Evolutionary conservation across 2,113 vertebrate genomes (phyloP).

Genomic region (Centrocercus urophasianus): DNA sequence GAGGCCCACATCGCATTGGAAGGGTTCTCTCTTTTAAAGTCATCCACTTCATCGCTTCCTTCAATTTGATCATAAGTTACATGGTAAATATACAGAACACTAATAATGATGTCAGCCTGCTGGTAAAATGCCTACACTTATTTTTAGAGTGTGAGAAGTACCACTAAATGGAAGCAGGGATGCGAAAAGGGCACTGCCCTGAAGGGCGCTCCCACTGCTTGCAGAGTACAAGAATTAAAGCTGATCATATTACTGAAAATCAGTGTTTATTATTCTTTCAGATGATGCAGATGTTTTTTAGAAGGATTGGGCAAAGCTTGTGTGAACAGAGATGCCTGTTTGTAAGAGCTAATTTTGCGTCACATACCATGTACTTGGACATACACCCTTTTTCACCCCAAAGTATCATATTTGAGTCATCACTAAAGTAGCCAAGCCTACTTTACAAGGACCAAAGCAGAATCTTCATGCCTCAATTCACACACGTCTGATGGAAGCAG

Average conservation of each 20-base stretch:
- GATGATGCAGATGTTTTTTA: conserved; percentile 1
- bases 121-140: conserved; percentile 27
- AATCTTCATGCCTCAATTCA: not conserved
- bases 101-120: conserved; percentile 7
- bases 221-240: conserved; percentile 12
- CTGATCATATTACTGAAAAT: not conserved
- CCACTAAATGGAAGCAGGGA: not conserved
- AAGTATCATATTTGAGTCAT: not conserved
- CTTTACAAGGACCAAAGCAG: not conserved
- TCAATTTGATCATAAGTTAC: not conserved
- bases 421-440: not conserved
- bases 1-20: not conserved
- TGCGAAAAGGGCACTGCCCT: conserved; percentile 3
- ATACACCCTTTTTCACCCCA: not conserved
- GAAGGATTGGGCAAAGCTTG: not conserved
- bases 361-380: not conserved
- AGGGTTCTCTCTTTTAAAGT: not conserved
- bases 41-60: not conserved
- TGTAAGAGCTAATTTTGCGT: not conserved
- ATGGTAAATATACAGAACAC: not conserved
- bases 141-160: conserved; percentile 24
- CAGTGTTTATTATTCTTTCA: not conserved
- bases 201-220: not conserved
- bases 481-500: not conserved
- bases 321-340: not conserved